Percentiles rank a stretch among this genome's conserved stretches.
phyloP scores from a whole-genome alignment of 1,140 invertebrate genomes.

The Drosophila ironensis region DNA sequence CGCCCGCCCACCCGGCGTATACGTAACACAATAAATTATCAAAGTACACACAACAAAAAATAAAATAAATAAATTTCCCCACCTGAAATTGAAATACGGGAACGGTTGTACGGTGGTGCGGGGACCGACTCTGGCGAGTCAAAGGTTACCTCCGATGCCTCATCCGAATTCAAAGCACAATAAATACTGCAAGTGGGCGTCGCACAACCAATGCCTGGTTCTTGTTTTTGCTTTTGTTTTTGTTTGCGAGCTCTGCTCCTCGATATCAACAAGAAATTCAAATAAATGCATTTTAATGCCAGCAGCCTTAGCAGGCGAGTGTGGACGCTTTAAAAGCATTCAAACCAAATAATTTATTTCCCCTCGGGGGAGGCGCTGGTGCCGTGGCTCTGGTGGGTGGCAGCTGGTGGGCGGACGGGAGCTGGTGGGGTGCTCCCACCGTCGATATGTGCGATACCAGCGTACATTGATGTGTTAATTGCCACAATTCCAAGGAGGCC shows the following conservation, averaged over 20 bases:
- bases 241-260: conserved; percentile 33
- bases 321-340: conserved; percentile 54
- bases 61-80: conserved; percentile 4
- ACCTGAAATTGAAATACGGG: conserved; percentile 1
- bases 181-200: conserved; percentile 67
- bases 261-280: conserved; percentile 54
- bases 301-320: conserved; percentile 13
- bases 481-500: conserved; percentile 42
- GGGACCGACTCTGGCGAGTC: conserved; percentile 6
- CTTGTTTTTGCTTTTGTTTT: conserved; percentile 7
- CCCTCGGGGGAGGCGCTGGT: neutral
- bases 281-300: conserved; percentile 59
- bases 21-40: conserved; percentile 68
- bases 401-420: neutral
- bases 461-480: conserved; percentile 45
- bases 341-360: conserved; percentile 60
- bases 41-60: conserved; percentile 14
- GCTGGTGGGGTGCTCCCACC: neutral
- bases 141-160: conserved; percentile 61
- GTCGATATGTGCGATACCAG: no score
- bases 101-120: neutral
- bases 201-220: neutral
- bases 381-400: conserved; percentile 4
- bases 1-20: conserved; percentile 51
- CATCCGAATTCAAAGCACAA: conserved; percentile 47